A percentile compares a stretch with the other conserved stretches of the same genome.
These are phyloP conservation scores for Brachionus sp. DNA, from an alignment of 1,140 invertebrate genomes.

Conservation along the genomic window DNA sequence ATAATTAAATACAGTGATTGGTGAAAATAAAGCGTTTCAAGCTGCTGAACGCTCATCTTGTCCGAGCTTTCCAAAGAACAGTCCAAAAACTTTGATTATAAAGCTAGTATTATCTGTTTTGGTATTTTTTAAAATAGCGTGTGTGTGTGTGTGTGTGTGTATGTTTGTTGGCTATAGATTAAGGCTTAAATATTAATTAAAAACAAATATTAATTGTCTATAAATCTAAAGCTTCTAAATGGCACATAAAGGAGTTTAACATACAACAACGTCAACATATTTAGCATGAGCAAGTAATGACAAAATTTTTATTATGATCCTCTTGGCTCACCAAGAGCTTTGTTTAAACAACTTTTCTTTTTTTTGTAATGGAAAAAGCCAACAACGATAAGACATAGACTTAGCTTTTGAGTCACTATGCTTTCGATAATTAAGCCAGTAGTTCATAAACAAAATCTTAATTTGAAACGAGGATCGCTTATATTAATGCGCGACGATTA, in stretches of 20 bases:
- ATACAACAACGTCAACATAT: constrained; percentile 24
- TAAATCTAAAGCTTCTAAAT: constrained; percentile 5
- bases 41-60: background rate
- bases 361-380: background rate
- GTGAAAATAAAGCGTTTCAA: background rate
- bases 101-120: background rate
- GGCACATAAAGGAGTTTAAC: constrained; percentile 29
- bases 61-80: background rate
- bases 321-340: background rate
- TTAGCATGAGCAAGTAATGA: background rate
- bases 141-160: background rate
- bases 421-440: background rate
- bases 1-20: background rate
- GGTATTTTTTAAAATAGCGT: constrained; percentile 12
- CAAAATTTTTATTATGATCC: background rate
- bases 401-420: background rate
- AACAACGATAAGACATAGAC: background rate
- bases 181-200: constrained; percentile 9
- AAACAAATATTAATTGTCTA: constrained; percentile 41
- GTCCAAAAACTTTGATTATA: background rate
- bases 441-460: background rate
- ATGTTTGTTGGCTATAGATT: background rate
- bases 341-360: background rate
- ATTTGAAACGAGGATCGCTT: background rate
- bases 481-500: background rate